These are phyloP conservation scores for Polypterus senegalus DNA, from an alignment of 2,113 vertebrate species.

Conservation along the genomic window DNA sequence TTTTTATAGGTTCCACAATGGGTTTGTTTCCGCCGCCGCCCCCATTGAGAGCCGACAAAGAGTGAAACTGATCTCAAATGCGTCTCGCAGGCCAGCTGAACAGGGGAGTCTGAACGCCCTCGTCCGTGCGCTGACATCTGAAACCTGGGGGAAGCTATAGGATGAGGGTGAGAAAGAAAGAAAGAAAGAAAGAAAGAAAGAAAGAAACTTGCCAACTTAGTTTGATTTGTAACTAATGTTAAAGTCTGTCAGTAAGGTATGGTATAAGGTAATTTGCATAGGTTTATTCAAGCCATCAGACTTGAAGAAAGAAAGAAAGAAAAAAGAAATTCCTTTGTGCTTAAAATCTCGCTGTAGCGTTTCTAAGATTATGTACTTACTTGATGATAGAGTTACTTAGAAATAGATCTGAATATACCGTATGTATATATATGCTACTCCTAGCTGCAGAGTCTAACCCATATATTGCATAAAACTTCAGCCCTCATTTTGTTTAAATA, in stretches of 20 bases:
- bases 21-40: slow-evolving; percentile 50
- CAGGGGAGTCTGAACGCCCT: slow-evolving; percentile 25
- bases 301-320: slow-evolving; percentile 8
- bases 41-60: slow-evolving; percentile 51
- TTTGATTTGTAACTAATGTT: slow-evolving; percentile 5
- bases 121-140: slow-evolving; percentile 34
- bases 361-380: no score
- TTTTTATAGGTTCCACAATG: slow-evolving; percentile 55
- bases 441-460: no score
- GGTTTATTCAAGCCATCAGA: slow-evolving; percentile 7
- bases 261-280: background rate
- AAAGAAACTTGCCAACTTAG: slow-evolving; percentile 9
- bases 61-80: slow-evolving; percentile 41
- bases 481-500: no score
- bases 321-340: no score
- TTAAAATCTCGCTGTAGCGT: no score
- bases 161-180: slow-evolving; percentile 1
- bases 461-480: no score
- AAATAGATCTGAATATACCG: no score
- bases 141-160: slow-evolving; percentile 23
- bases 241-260: background rate
- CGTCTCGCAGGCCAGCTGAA: slow-evolving; percentile 13
- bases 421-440: no score
- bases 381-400: no score
- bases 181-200: slow-evolving; percentile 4